A percentile compares a stretch with the other conserved stretches of the same genome.
Conservation (phyloP, 2,888 invertebrate genomes). For the Ametastegia equiseti region DNA sequence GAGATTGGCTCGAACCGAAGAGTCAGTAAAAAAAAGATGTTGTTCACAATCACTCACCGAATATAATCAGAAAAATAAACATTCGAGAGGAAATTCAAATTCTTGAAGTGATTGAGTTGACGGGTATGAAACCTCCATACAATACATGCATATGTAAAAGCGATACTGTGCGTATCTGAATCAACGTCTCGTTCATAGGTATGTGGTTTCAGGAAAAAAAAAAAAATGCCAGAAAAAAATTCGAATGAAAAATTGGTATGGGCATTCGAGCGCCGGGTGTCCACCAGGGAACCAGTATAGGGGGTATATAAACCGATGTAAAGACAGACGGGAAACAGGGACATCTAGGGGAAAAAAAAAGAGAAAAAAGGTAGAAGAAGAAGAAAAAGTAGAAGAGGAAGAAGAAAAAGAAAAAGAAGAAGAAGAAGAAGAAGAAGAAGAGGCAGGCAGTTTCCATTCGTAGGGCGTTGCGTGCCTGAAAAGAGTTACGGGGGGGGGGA, state of each 20-base stretch:
- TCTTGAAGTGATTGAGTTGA: not conserved
- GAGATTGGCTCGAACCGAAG: too few species aligned
- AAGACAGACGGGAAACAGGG: not conserved
- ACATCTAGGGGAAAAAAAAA: too few species aligned
- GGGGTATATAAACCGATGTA: slow-evolving; percentile 17
- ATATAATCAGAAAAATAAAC: too few species aligned
- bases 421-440: too few species aligned
- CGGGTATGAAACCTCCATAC: not conserved
- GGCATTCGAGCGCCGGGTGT: not conserved
- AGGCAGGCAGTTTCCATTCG: slow-evolving; percentile 30
- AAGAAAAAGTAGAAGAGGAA: not conserved
- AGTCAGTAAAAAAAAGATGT: too few species aligned
- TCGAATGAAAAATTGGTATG: not conserved
- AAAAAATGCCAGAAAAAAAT: not conserved
- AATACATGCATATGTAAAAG: not conserved
- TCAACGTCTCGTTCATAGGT: not conserved
- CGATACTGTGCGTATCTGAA: not conserved
- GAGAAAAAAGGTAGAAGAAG: not conserved
- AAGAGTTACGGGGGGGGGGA: slow-evolving; percentile 45
- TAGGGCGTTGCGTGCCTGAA: slow-evolving; percentile 36
- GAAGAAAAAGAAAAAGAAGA: slow-evolving; percentile 22
- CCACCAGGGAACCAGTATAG: not conserved
- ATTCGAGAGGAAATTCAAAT: too few species aligned
- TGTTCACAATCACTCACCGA: too few species aligned
- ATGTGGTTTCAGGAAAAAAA: not conserved